Conservation (phyloP, 2,113 vertebrate species). For the Cyprinodon variegatus region DNA sequence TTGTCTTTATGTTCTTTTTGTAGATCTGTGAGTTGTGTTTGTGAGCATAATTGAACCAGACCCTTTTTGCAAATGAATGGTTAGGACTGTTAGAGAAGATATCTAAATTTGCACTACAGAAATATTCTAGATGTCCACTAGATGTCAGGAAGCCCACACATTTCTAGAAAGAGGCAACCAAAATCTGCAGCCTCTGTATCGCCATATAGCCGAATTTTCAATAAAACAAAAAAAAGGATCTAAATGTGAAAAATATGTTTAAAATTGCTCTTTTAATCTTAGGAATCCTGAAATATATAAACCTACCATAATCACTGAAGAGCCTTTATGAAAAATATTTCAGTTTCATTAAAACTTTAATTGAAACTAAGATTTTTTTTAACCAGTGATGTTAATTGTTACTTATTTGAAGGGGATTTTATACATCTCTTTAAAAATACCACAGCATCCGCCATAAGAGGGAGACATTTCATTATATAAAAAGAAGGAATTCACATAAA, state of each 20-base stretch:
- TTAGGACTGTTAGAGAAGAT: not conserved
- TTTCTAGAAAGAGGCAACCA: slow-evolving; percentile 14
- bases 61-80: not conserved
- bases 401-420: not conserved
- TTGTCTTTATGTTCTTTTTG: too few relatives aligned
- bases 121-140: slow-evolving; percentile 56
- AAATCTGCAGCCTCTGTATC: not conserved
- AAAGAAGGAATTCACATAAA: not conserved
- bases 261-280: not conserved
- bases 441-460: slow-evolving; percentile 61
- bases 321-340: not conserved
- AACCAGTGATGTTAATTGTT: not conserved
- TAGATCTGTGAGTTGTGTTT: not conserved
- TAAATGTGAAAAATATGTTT: not conserved
- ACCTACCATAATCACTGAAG: not conserved
- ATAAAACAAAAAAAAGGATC: not conserved
- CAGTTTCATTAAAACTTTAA: not conserved
- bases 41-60: not conserved
- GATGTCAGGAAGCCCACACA: slow-evolving; percentile 67
- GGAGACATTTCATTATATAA: slow-evolving; percentile 71
- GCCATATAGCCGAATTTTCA: not conserved
- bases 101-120: not conserved
- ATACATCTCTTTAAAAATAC: not conserved
- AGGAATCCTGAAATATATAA: not conserved
- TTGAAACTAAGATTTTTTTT: not conserved